Conservation (phyloP, 2,113 vertebrate species). For the Catagonus wagneri region DNA sequence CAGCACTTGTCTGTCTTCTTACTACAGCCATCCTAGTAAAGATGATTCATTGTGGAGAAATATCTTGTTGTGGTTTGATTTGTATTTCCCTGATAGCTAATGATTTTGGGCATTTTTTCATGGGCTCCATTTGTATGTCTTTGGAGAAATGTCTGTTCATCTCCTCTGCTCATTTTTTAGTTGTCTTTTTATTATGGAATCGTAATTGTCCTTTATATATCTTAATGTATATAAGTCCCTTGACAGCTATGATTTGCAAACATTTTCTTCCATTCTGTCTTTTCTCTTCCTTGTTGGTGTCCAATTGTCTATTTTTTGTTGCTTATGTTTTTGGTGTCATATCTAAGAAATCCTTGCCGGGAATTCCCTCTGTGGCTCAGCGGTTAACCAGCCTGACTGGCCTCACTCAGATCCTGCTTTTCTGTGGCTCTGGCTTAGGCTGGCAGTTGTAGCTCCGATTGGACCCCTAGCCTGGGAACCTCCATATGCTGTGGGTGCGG, state of each 20-base stretch:
- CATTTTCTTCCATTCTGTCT: conserved; percentile 20
- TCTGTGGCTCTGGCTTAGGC: too few species aligned
- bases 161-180: background rate
- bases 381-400: too few species aligned
- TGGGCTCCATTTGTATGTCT: conserved; percentile 22
- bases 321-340: background rate
- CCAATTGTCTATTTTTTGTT: background rate
- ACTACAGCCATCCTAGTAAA: background rate
- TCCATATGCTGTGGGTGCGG: too few species aligned
- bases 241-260: conserved; percentile 17
- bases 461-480: too few species aligned
- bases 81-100: background rate
- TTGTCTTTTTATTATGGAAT: background rate
- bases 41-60: background rate
- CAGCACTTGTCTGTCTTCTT: background rate
- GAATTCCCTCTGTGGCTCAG: too few species aligned
- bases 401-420: too few species aligned
- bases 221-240: background rate
- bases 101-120: conserved; percentile 17
- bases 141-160: conserved; percentile 6
- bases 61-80: background rate
- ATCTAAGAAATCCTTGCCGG: background rate
- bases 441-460: too few species aligned
- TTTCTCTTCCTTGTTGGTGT: conserved; percentile 13
- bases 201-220: background rate